These are phyloP conservation scores for Tenthredo distinguenda DNA, from an alignment of 2,888 invertebrate genomes.

Conservation along the genomic window DNA sequence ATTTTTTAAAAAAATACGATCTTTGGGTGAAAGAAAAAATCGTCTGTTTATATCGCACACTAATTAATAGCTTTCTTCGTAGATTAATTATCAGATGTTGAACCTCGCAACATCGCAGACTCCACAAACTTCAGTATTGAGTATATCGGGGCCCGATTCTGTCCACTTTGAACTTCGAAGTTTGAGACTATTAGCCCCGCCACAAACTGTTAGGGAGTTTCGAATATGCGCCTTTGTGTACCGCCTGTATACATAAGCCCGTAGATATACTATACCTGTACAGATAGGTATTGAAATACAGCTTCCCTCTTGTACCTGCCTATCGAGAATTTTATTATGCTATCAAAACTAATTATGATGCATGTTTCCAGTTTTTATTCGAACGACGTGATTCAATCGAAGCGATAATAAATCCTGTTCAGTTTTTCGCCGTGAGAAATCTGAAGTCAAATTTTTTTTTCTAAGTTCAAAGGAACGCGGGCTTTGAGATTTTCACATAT, in stretches of 20 bases:
- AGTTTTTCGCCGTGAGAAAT: too few species aligned
- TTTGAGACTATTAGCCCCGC: conserved; percentile 26
- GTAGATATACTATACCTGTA: neutral
- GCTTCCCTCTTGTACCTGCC: neutral
- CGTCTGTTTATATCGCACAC: neutral
- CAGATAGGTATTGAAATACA: neutral
- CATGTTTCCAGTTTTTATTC: neutral
- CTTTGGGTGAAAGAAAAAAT: neutral
- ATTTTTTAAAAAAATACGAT: neutral
- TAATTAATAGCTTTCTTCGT: neutral
- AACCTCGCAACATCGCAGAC: conserved; percentile 5
- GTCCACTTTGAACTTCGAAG: conserved; percentile 42
- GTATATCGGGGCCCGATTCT: neutral
- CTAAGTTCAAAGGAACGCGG: neutral
- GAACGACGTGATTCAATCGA: neutral
- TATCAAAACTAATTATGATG: neutral
- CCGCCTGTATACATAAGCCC: neutral
- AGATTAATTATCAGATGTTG: neutral
- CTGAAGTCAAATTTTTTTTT: too few species aligned
- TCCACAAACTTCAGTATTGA: neutral
- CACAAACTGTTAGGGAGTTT: conserved; percentile 20
- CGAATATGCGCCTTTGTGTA: conserved; percentile 33
- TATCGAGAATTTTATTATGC: neutral
- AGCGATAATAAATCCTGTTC: neutral
- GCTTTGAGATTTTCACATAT: neutral